Base-by-base conservation (phyloP, 1,140 invertebrate genomes). In the Phortica variegata region DNA sequence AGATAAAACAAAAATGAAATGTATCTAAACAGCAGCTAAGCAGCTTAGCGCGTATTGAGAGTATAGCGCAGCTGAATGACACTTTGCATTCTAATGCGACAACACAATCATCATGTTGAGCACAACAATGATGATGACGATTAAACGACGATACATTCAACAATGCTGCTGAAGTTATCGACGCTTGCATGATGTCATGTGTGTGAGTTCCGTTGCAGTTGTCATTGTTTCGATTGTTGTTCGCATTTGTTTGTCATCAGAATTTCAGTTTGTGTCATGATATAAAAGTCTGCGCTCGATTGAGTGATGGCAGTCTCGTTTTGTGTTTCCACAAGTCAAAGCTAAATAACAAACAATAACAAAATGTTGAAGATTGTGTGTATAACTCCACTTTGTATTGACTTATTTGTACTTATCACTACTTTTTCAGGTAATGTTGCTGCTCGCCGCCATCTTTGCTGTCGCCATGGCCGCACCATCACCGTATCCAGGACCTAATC, bases 331-430 rank as follows among this genome's bases (percentile, higher is more conserved):
- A 32, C 5, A 52, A 66, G 50, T 47, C 50, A 10, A 36, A 36
- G 47, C 36, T 42, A 40, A 54, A 44, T 42, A 23, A 21, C 9
- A 3, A 10, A n/a, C n/a, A n/a, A n/a, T 40, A 39, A 13, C 31
- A 60, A 43, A 54, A 72, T 72, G 68, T 46, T 72, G 33, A 72
- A 72, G 51, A 43, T 72, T 56, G 68, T 72, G 49, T 60, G 52
- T 44, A 37, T 37, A 15, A 15, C 6, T 5, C 34, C 34, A 13
- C 7, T 20, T 42, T 42, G 18, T 10, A 20, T 10, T 20, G 5
- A 15, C 6, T 37, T 8, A 7, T 6, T 13, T 8, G 17, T 15
- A 12, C 6, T 41, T 9, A 13, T 40, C 26, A 21, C 36, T 31
- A 16, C 15, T 21, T n/a, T 31, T 49, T 10, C 18, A 71, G 68